Evolutionary conservation across 1,140 invertebrate species (phyloP), one percentile per base, ranked within the genome.

Genomic region (Philaenus spumarius): DNA sequence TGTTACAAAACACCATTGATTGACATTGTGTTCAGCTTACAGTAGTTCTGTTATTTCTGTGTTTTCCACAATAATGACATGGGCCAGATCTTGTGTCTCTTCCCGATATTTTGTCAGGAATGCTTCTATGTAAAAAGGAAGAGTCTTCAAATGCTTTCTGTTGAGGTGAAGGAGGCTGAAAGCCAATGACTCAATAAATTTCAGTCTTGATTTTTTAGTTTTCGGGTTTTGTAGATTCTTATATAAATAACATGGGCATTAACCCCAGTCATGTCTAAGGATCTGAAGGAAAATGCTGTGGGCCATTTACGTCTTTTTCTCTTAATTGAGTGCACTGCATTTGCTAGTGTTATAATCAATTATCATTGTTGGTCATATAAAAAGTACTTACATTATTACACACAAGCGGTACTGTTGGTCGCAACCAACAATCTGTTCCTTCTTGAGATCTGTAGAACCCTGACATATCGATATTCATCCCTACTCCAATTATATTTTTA

Each of bases 211-310:
- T 46, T 46, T 46, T 46, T 19, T 46, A 19, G 19, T 17, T 22
- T 19, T 17, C 23, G 17, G 43, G 19, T 46, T 46, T 19, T 46
- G 19, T 19, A 46, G 17, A 17, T 46, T 46, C 12, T 30, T 30
- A 34, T 53, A 35, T 53, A 37, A 37, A 53, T 34, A 20, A 53
- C 34, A 37, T 35, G 24, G 23, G 51, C 24, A 53, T 68, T 68
- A 23, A 66, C 52, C 58, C 57, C 9, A 40, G 53, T 48, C 45
- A 62, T 15, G 45, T 15, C n/a, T 62, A 42, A 19, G 26, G 11
- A 20, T 47, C 12, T 9, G 22, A 19, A 54, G 52, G 14, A 20
- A 40, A 17, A 20, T 22, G 35, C 35, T 30, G 5, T 2, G 4
- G 24, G 20, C 20, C 19, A 20, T 37, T 7, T 20, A 37, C 34